Conservation (phyloP, 1,140 invertebrate species). For the Pseudomyrmex sp. region DNA sequence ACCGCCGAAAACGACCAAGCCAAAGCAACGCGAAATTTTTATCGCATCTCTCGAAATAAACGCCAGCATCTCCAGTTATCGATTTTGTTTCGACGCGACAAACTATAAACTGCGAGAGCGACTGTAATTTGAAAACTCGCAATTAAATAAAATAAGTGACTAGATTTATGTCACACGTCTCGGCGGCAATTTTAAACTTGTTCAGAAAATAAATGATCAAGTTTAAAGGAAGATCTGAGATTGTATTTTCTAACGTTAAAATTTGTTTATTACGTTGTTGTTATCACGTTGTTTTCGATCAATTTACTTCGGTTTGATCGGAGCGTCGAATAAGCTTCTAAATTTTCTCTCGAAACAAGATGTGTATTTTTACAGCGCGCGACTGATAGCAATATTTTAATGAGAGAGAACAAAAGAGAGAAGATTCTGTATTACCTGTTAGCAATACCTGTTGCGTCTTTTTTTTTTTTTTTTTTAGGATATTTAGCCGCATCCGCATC, state of each 20-base stretch:
- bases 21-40: slow-evolving; percentile 7
- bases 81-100: neutral
- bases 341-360: neutral
- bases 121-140: neutral
- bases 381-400: neutral
- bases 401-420: slow-evolving; percentile 3
- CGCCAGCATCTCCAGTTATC: neutral
- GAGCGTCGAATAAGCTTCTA: neutral
- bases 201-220: too few relatives aligned
- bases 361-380: neutral
- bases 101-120: neutral
- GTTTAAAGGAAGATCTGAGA: too few relatives aligned
- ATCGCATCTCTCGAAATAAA: neutral
- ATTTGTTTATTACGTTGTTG: too few relatives aligned
- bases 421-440: slow-evolving; percentile 14
- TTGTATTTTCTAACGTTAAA: too few relatives aligned
- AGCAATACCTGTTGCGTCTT: slow-evolving; percentile 41
- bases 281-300: neutral
- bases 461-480: slow-evolving; percentile 17
- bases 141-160: too few relatives aligned
- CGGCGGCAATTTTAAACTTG: too few relatives aligned
- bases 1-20: neutral
- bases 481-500: slow-evolving; percentile 4
- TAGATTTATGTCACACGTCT: too few relatives aligned
- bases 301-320: neutral